Evolutionary conservation across 2,797 vertebrate species (phyloP), one percentile per base, ranked within the genome.

Genomic region (Neostethus bicornis): DNA sequence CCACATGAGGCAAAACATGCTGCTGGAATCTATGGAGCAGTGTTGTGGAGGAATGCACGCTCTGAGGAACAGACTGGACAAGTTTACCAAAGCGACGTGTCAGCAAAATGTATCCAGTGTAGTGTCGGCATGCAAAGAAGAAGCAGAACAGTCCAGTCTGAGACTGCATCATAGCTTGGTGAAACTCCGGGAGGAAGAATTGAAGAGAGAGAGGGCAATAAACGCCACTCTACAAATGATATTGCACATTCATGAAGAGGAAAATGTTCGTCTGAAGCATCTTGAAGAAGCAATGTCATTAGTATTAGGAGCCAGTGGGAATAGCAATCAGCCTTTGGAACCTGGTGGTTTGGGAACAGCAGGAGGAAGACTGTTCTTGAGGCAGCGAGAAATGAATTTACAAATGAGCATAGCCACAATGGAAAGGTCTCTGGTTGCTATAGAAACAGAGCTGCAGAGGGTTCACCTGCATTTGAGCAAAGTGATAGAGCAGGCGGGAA

Each of bases 1-100:
- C 37, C 79, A 87, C 69, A 91, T 89, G 90, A 89, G 84, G 43
- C 85, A 90, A 77, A 88, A 77, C 58, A 81, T 87, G 79, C 71
- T 90, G 49, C 68, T 87, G 75, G 81, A 81, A 5, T 79, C 86
- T 24, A 26, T 70, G 52, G 73, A 80, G 44, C 62, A 58, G 1
- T 83, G 79, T 71, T 74, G 78, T 3, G 58, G 47, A 24, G 76
- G 61, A 26, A 46, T 51, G 50, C 21, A 12, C 5, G 70, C 80
- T 21, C 17, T 86, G 57, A 73, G 43, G 64, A 42, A 16, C n/a
- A 81, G 70, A 42, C 7, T 83, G 58, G 78, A 86, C 4, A 64
- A 50, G 60, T 74, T 87, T 54, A 44, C 59, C 1, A 45, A 45
- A 32, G 75, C 51, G 20, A 43, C 67, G 1, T 79, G 78, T 34